Evolutionary conservation across 92 coral and sea anemone species (phyloP).

Genomic region (Bergia puertoricense): DNA sequence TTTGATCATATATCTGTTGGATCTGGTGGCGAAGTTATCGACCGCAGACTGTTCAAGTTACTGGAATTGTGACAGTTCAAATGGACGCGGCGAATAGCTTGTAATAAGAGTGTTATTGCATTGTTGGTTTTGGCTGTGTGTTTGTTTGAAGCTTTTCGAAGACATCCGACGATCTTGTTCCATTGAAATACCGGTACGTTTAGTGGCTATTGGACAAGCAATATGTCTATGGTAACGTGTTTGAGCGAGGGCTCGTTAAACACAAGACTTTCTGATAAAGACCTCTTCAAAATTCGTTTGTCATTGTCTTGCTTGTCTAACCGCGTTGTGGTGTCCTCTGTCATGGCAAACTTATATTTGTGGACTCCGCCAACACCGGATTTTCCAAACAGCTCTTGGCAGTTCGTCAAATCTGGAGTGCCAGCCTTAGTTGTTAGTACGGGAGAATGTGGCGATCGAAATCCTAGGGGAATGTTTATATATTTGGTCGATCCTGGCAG

Average conservation of each 20-base stretch:
- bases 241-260: slow-evolving; percentile 73
- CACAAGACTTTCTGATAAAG: slow-evolving; percentile 78
- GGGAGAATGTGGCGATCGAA: slow-evolving; percentile 89
- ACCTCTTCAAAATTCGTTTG: slow-evolving; percentile 89
- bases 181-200: slow-evolving; percentile 13
- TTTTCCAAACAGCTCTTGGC: slow-evolving; percentile 82
- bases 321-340: slow-evolving; percentile 92
- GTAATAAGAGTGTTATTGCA: slow-evolving; percentile 35
- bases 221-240: slow-evolving; percentile 79
- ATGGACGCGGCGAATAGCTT: slow-evolving; percentile 35
- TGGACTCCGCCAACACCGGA: slow-evolving; percentile 79
- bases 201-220: slow-evolving; percentile 37
- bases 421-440: slow-evolving; percentile 88
- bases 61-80: slow-evolving; percentile 23
- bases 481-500: slow-evolving; percentile 89
- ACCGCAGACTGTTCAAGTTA: neutral
- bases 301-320: slow-evolving; percentile 93
- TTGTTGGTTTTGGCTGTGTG: slow-evolving; percentile 27
- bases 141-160: slow-evolving; percentile 18
- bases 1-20: neutral
- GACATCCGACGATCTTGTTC: slow-evolving; percentile 7
- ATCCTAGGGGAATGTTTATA: slow-evolving; percentile 86
- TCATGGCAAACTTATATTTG: slow-evolving; percentile 80
- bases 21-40: neutral
- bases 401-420: slow-evolving; percentile 81